Evolutionary conservation across 2,888 invertebrate genomes (phyloP).

Genomic region (Nomada flava): DNA sequence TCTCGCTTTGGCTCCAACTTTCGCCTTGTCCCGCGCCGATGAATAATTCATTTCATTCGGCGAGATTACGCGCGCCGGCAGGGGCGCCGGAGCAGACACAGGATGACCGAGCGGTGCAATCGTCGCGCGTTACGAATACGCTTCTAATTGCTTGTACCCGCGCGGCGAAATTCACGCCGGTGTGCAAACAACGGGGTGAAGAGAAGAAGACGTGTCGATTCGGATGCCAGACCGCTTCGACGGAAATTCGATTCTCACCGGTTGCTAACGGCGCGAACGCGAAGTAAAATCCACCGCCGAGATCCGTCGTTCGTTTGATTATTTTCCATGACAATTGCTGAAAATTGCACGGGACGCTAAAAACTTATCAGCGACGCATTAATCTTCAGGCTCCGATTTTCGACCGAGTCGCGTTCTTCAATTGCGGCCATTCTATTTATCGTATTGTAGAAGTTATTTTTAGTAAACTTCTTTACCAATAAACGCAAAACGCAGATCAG

Average conservation of each 20-base stretch:
- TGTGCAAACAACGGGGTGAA: slow-evolving; percentile 12
- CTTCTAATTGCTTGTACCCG: slow-evolving; percentile 41
- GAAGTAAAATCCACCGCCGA: no score
- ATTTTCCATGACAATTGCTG: neutral
- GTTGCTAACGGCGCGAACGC: neutral
- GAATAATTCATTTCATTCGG: slow-evolving; percentile 82
- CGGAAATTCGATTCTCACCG: slow-evolving; percentile 11
- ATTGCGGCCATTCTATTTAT: no score
- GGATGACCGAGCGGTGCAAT: slow-evolving; percentile 70
- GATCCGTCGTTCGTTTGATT: no score
- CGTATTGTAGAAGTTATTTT: no score
- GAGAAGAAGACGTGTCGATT: slow-evolving; percentile 2
- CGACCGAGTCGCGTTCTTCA: no score
- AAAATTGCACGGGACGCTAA: neutral
- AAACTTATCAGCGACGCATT: no score
- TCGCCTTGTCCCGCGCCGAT: slow-evolving; percentile 73
- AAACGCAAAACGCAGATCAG: no score
- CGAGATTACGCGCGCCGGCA: slow-evolving; percentile 65
- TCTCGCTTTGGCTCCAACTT: slow-evolving; percentile 58
- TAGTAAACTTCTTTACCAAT: no score
- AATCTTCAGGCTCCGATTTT: no score
- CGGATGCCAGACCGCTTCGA: neutral
- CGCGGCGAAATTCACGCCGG: slow-evolving; percentile 15
- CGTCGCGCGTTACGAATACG: slow-evolving; percentile 53
- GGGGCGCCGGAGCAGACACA: neutral